Conservation (phyloP, 64 coral and sea anemone species). For the Stylophora pistillata region DNA sequence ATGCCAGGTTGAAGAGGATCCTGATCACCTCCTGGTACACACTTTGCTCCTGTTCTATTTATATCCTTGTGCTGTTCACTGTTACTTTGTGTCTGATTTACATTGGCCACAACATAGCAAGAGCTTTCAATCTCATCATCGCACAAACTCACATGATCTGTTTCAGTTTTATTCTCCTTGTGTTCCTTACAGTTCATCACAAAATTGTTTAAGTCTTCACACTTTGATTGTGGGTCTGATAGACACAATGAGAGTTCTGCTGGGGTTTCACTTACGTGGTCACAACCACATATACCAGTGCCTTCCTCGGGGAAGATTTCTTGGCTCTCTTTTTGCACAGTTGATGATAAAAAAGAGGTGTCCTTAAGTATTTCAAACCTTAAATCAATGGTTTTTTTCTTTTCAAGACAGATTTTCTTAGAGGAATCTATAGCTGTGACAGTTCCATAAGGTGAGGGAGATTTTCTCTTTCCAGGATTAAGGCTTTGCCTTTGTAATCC, state of each 20-base stretch:
- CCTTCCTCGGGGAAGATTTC: background rate
- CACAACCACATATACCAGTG: too few species aligned
- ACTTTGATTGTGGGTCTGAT: background rate
- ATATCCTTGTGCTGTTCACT: slow-evolving; percentile 56
- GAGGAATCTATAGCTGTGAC: background rate
- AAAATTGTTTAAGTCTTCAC: background rate
- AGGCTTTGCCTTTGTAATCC: background rate
- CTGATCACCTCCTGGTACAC: slow-evolving; percentile 76
- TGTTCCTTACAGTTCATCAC: background rate
- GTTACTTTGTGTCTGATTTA: background rate
- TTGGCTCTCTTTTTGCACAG: background rate
- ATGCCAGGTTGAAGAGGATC: slow-evolving; percentile 70
- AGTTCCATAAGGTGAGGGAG: slow-evolving; percentile 8
- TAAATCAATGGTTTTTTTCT: background rate
- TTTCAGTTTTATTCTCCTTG: background rate
- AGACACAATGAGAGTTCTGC: background rate
- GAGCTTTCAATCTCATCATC: background rate
- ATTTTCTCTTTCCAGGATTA: background rate
- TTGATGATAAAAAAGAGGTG: background rate
- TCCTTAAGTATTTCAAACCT: background rate
- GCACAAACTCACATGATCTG: background rate
- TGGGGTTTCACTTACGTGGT: background rate
- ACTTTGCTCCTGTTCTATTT: slow-evolving; percentile 94
- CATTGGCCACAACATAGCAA: background rate
- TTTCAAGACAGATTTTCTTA: slow-evolving; percentile 24